Base-by-base conservation (phyloP, 2,113 vertebrate genomes). In the Lophura nycthemera region DNA sequence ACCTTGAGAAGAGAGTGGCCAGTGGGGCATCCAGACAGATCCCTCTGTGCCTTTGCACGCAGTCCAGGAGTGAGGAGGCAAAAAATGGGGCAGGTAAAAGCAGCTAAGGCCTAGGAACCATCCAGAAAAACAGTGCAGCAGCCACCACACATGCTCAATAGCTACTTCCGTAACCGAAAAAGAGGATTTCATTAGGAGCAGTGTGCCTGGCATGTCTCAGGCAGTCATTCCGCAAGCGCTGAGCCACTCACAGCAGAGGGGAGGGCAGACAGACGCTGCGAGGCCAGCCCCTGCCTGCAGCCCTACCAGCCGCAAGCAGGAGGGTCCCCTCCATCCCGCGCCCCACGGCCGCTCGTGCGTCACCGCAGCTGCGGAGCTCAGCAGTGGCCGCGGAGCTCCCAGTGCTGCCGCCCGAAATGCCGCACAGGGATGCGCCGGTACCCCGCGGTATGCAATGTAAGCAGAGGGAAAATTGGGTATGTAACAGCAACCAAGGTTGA, bases 61-160 rank as follows among this genome's bases (percentile, higher is more conserved):
- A 56, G n/a, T 7, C 11, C 0, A 10, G 2, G 15, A 27, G 47
- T 29, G 0, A 15, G 3, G 15, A 30, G 50, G 19, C 9, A 11
- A 17, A 7, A 54, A 57, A 40, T 1, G 4, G 29, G 65, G 66
- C 59, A 83, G 67, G 69, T 30, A 43, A 14, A 70, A 86, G 82
- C 75, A 47, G 69, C 57, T 38, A 60, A 70, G 72, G 47, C 85
- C 79, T 50, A 79, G 83, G 92, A 96, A 96, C 36, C 67, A 79
- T 93, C 90, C 79, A 96, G 95, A 96, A 92, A 66, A 57, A 63
- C 83, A 65, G 54, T 10, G 70, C 66, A 63, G 63, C 2, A 14
- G 24, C 21, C 10, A 3, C 6, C 86, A 86, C 34, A 92, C 96
- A 96, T 96, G 96, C 95, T 96, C 96, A 93, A n/a, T 92, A 38